Evolutionary conservation across 2,888 invertebrate genomes (phyloP).

Genomic region (Agriopis marginaria): DNA sequence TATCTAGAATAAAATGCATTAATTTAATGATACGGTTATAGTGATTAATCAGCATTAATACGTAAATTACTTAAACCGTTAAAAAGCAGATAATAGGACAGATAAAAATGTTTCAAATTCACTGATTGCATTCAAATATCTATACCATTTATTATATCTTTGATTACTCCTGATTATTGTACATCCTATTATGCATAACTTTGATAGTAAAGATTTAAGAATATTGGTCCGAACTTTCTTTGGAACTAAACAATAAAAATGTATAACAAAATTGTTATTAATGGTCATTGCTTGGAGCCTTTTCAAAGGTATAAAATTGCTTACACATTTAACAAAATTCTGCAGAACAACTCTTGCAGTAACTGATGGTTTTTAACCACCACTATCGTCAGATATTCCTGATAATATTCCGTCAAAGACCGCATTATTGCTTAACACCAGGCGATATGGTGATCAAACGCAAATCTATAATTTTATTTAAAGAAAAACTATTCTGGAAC

Average conservation of each 20-base stretch:
- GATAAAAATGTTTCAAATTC: neutral
- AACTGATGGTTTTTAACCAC: no score
- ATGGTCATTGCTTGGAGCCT: neutral
- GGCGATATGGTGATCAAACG: no score
- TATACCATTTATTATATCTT: neutral
- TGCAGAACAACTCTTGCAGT: no score
- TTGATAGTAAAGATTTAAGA: neutral
- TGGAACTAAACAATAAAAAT: no score
- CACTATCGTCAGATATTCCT: no score
- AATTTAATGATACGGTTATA: neutral
- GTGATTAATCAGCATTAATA: constrained; percentile 10
- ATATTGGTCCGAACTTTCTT: no score
- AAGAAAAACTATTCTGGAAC: no score
- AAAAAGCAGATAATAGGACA: neutral
- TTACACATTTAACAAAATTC: no score
- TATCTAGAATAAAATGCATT: constrained; percentile 2
- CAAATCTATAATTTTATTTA: no score
- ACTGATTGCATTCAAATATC: neutral
- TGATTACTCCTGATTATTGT: neutral
- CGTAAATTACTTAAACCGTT: neutral
- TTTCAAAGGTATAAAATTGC: no score
- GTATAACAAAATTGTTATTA: neutral
- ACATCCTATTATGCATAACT: neutral
- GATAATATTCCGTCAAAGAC: no score
- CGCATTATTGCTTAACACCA: no score